A percentile compares a stretch with the other conserved stretches of the same genome.
Conservation (phyloP, 2,113 vertebrate species). For the Chinchilla lanigera region DNA sequence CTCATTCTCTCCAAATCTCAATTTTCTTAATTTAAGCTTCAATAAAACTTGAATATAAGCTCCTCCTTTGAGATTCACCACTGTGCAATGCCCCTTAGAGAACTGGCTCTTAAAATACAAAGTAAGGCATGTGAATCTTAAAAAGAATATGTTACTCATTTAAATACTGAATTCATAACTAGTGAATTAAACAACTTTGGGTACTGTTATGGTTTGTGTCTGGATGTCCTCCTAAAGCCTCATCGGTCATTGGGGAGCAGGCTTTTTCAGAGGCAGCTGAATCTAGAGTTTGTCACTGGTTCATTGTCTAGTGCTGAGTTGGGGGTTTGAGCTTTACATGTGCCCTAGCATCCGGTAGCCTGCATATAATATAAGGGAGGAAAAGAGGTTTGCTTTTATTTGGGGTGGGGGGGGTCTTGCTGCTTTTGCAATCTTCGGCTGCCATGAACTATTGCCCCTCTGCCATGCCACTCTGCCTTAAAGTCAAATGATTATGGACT, state of each 20-base stretch:
- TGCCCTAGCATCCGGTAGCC: background rate
- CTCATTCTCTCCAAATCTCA: background rate
- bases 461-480: too few relatives aligned
- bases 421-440: background rate
- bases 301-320: background rate
- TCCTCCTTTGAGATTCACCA: background rate
- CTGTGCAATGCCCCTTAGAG: background rate
- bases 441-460: background rate
- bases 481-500: background rate
- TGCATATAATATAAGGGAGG: background rate
- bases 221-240: background rate
- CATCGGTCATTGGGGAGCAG: background rate
- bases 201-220: background rate
- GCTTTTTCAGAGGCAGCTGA: background rate
- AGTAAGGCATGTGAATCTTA: background rate
- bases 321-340: background rate
- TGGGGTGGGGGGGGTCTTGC: background rate
- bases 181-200: background rate
- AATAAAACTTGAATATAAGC: background rate
- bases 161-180: background rate
- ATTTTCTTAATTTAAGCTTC: background rate
- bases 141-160: background rate
- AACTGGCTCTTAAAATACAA: background rate
- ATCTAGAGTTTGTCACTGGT: background rate
- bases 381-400: background rate